phyloP scores from a whole-genome alignment of 37 sponge, comb jelly and placozoan species.

The Bolinopsis microptera region DNA sequence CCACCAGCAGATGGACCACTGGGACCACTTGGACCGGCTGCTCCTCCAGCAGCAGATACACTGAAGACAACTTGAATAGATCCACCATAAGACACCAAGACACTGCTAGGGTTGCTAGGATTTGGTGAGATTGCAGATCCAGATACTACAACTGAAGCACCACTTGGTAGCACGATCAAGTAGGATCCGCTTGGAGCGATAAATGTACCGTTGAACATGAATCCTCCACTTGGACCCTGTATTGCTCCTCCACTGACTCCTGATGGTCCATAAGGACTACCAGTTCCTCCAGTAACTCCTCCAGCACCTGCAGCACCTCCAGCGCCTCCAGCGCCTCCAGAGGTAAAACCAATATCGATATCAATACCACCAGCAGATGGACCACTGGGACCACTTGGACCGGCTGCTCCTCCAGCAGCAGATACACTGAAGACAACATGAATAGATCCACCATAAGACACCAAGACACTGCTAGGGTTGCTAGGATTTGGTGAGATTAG shows the following conservation, averaged over 20 bases:
- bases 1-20: not conserved
- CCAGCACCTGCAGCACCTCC: not conserved
- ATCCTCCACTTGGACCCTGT: not conserved
- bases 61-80: not conserved
- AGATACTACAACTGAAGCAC: not conserved
- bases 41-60: not conserved
- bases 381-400: constrained; percentile 30
- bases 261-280: constrained; percentile 22
- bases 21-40: constrained; percentile 9
- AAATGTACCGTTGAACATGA: not conserved
- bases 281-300: not conserved
- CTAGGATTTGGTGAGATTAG: not conserved
- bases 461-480: not conserved
- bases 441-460: not conserved
- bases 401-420: not conserved
- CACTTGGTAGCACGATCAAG: not conserved
- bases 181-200: not conserved
- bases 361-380: too few relatives aligned
- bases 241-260: not conserved
- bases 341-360: too few relatives aligned
- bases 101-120: not conserved
- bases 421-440: not conserved
- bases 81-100: not conserved
- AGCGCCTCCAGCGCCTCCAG: not conserved
- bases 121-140: not conserved